phyloP scores from a whole-genome alignment of 2,888 invertebrate species.

The Athalia circularis region DNA sequence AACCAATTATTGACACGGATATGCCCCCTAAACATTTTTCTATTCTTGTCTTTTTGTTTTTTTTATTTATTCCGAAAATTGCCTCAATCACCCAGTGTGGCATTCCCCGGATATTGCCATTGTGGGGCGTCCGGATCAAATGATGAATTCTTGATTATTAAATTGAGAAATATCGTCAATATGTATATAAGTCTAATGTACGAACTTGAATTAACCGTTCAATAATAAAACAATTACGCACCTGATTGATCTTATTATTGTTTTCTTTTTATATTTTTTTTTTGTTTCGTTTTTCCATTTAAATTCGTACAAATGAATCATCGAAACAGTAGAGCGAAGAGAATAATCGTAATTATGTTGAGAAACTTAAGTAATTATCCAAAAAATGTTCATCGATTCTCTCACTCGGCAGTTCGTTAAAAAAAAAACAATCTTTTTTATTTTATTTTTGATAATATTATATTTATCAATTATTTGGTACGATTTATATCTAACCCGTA shows the following conservation, averaged over 20 bases:
- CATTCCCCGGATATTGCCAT: too few relatives aligned
- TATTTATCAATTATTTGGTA: slow-evolving; percentile 63
- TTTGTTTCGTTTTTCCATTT: background rate
- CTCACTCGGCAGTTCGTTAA: slow-evolving; percentile 23
- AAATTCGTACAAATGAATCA: slow-evolving; percentile 32
- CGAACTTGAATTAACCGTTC: background rate
- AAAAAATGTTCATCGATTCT: slow-evolving; percentile 10
- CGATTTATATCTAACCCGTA: slow-evolving; percentile 61
- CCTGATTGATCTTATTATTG: too few relatives aligned
- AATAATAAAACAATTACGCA: slow-evolving; percentile 16
- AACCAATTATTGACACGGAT: slow-evolving; percentile 21
- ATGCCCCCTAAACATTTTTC: background rate
- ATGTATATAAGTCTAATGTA: slow-evolving; percentile 25
- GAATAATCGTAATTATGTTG: background rate
- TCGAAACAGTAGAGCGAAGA: slow-evolving; percentile 8
- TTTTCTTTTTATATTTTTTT: background rate
- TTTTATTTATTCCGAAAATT: background rate
- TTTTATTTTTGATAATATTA: slow-evolving; percentile 42
- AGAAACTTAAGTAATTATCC: slow-evolving; percentile 33
- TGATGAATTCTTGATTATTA: slow-evolving; percentile 15
- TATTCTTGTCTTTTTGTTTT: background rate
- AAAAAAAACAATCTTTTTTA: slow-evolving; percentile 33
- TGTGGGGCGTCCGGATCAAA: slow-evolving; percentile 1
- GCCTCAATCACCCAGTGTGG: background rate
- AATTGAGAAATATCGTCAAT: slow-evolving; percentile 20